Evolutionary conservation across 2,888 invertebrate genomes (phyloP).

Genomic region (Drosophila nigricruria): DNA sequence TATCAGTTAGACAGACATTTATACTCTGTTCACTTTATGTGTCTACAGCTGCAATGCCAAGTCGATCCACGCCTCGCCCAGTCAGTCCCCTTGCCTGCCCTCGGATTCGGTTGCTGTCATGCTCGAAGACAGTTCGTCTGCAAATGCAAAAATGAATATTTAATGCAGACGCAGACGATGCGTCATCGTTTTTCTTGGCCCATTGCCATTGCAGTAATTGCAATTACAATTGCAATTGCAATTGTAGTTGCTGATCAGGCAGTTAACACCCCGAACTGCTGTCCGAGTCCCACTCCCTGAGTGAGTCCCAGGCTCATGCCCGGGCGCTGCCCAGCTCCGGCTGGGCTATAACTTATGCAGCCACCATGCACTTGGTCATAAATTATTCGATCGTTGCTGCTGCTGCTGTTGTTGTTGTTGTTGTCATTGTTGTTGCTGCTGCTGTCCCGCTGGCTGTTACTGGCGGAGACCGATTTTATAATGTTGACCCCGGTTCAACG

Average conservation of each 20-base stretch:
- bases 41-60: background rate
- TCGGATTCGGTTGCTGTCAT: slow-evolving; percentile 32
- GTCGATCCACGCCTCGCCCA: background rate
- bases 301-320: slow-evolving; percentile 7
- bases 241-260: slow-evolving; percentile 69
- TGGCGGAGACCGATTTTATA: slow-evolving; percentile 68
- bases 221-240: slow-evolving; percentile 42
- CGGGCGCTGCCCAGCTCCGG: slow-evolving; percentile 29
- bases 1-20: background rate
- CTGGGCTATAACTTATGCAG: slow-evolving; percentile 71
- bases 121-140: slow-evolving; percentile 68
- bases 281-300: slow-evolving; percentile 13
- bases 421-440: slow-evolving; percentile 1
- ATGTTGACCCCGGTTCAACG: slow-evolving; percentile 76
- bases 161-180: slow-evolving; percentile 77
- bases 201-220: slow-evolving; percentile 48
- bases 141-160: slow-evolving; percentile 64
- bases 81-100: background rate
- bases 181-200: slow-evolving; percentile 65
- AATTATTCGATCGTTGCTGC: slow-evolving; percentile 68
- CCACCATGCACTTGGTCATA: slow-evolving; percentile 79
- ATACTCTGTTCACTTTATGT: background rate
- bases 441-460: slow-evolving; percentile 35
- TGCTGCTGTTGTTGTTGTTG: background rate
- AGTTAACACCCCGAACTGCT: slow-evolving; percentile 59